Conservation (phyloP, 2,797 vertebrate genomes). For the Knipowitschia caucasica region DNA sequence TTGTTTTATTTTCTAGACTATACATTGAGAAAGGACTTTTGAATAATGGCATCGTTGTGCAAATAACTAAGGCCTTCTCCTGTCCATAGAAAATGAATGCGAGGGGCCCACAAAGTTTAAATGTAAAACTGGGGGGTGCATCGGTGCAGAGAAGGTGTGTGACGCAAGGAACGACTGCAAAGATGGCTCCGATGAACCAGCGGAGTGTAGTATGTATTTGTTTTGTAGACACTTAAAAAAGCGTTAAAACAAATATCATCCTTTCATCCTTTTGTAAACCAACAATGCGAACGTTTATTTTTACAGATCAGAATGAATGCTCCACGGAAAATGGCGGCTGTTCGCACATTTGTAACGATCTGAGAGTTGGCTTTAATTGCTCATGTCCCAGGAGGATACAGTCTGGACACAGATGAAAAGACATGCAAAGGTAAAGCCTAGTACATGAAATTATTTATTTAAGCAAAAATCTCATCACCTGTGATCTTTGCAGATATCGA, state of each 20-base stretch:
- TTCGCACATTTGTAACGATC: conserved; percentile 79
- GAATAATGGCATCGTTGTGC: background rate
- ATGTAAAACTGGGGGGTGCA: conserved; percentile 84
- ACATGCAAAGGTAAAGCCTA: conserved; percentile 80
- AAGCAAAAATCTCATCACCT: background rate
- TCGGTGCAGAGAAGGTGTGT: conserved; percentile 80
- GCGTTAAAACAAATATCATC: no score
- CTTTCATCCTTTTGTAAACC: no score
- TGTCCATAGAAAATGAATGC: conserved; percentile 70
- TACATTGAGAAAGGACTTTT: background rate
- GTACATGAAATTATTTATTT: background rate
- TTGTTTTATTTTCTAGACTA: background rate
- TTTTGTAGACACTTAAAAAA: no score
- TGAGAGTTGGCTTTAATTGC: conserved; percentile 82
- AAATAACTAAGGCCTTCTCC: background rate
- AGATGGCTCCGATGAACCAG: conserved; percentile 85
- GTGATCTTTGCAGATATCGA: conserved; percentile 76
- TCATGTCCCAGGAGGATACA: conserved; percentile 80
- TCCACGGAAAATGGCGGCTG: conserved; percentile 76
- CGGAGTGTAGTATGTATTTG: conserved; percentile 77
- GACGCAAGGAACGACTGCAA: conserved; percentile 74
- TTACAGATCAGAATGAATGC: conserved; percentile 82
- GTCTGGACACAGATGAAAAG: conserved; percentile 59
- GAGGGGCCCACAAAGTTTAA: conserved; percentile 75
- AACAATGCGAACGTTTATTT: conserved; percentile 1